Percentiles rank a stretch among this genome's conserved stretches.
These are phyloP conservation scores for Isaurus tuberculatus DNA, from an alignment of 92 coral and sea anemone genomes.

Conservation along the genomic window DNA sequence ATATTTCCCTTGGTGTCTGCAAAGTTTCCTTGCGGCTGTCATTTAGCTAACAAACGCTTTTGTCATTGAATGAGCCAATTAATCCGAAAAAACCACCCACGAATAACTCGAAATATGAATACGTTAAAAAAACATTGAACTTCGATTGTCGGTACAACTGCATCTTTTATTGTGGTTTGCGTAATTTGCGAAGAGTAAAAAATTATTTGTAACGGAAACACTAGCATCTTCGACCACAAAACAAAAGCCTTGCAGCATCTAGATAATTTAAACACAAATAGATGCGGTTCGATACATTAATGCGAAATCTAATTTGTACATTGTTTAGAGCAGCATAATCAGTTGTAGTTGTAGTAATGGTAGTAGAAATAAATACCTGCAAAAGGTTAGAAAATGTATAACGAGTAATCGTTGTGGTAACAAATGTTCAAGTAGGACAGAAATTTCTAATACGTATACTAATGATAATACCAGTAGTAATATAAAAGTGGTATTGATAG, in stretches of 20 bases:
- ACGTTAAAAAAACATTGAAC: not conserved
- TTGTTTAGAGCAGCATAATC: not conserved
- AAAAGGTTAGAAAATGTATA: too few species aligned
- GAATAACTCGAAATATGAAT: conserved; percentile 20
- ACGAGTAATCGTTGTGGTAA: too few species aligned
- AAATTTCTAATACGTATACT: too few species aligned
- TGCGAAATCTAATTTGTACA: not conserved
- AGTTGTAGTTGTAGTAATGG: not conserved
- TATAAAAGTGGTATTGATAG: too few species aligned
- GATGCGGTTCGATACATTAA: not conserved
- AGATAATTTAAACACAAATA: not conserved
- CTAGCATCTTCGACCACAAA: not conserved
- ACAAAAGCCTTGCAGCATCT: conserved; percentile 1
- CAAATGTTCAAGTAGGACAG: too few species aligned
- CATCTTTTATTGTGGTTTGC: not conserved
- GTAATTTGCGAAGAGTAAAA: not conserved
- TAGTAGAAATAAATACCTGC: not conserved
- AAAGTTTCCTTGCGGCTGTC: conserved; percentile 52
- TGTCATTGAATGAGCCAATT: conserved; percentile 16
- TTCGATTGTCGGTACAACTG: not conserved
- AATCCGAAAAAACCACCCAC: conserved; percentile 36
- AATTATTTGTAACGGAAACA: not conserved
- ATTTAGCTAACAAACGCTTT: conserved; percentile 22
- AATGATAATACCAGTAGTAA: too few species aligned
- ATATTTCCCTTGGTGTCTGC: not conserved